Evolutionary conservation across 2,113 vertebrate genomes (phyloP).

Genomic region (Anguilla japonica): DNA sequence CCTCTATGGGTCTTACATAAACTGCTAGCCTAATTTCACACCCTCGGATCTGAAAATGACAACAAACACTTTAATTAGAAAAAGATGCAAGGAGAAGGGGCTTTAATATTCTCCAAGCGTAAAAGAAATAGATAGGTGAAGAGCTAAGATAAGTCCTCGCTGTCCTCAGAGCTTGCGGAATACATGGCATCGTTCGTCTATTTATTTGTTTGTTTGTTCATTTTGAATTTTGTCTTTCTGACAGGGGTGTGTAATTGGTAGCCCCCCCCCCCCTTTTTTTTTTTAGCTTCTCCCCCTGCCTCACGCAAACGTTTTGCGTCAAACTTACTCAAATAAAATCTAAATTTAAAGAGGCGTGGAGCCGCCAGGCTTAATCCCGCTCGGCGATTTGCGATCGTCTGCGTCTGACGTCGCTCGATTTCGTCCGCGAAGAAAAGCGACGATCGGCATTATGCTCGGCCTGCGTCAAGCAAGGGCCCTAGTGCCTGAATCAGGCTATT

Average conservation of each 20-base stretch:
- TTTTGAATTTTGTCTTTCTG: slow-evolving; percentile 58
- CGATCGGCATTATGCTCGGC: slow-evolving; percentile 30
- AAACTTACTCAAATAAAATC: slow-evolving; percentile 40
- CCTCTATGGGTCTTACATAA: slow-evolving; percentile 82
- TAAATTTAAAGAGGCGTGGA: slow-evolving; percentile 41
- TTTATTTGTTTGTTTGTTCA: slow-evolving; percentile 65
- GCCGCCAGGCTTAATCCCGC: slow-evolving; percentile 45
- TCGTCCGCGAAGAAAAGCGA: slow-evolving; percentile 39
- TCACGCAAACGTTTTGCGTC: background rate
- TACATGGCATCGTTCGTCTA: slow-evolving; percentile 50
- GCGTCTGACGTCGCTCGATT: slow-evolving; percentile 43
- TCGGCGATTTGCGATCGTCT: slow-evolving; percentile 56
- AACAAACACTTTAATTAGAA: slow-evolving; percentile 87
- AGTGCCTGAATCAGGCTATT: background rate
- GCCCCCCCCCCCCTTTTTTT: slow-evolving; percentile 41
- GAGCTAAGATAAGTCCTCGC: slow-evolving; percentile 47
- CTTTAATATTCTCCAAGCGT: slow-evolving; percentile 68
- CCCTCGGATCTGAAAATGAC: slow-evolving; percentile 75
- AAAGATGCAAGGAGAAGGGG: slow-evolving; percentile 61
- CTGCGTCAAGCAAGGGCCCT: slow-evolving; percentile 30
- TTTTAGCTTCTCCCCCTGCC: background rate
- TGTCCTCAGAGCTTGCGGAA: slow-evolving; percentile 52
- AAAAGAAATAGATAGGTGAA: slow-evolving; percentile 45
- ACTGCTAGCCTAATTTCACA: slow-evolving; percentile 87
- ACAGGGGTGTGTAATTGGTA: slow-evolving; percentile 53